phyloP scores from a whole-genome alignment of 1,140 invertebrate species.

The Dendroctonus valens region DNA sequence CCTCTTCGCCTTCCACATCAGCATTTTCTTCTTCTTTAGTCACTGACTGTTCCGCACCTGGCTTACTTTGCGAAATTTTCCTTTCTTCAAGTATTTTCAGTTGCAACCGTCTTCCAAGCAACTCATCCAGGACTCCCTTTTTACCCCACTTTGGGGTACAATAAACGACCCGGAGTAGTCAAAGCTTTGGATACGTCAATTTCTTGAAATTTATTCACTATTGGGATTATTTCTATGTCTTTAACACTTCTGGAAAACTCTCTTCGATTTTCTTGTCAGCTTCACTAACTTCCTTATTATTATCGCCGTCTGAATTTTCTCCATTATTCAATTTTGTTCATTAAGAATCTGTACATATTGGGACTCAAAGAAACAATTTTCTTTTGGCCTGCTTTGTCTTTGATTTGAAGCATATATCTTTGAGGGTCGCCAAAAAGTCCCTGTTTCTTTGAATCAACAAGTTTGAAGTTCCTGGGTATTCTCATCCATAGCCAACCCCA shows the following conservation, averaged over 20 bases:
- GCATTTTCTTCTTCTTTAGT: conserved; percentile 54
- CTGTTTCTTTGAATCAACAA: conserved; percentile 53
- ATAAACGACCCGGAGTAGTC: conserved; percentile 66
- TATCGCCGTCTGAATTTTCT: conserved; percentile 31
- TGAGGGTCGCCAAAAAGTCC: conserved; percentile 67
- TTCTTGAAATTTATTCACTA: conserved; percentile 67
- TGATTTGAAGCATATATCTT: conserved; percentile 78
- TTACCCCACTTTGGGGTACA: conserved; percentile 89
- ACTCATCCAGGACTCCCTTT: conserved; percentile 78
- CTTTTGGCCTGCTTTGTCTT: conserved; percentile 59
- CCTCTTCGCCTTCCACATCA: conserved; percentile 60
- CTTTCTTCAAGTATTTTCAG: conserved; percentile 75
- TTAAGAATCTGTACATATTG: conserved; percentile 68
- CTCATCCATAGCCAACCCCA: conserved; percentile 96
- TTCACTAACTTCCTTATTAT: conserved; percentile 26
- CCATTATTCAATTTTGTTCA: conserved; percentile 53
- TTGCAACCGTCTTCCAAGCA: conserved; percentile 73
- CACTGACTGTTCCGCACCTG: conserved; percentile 31
- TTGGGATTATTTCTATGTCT: conserved; percentile 64
- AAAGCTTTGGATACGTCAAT: conserved; percentile 84
- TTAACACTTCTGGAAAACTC: conserved; percentile 57
- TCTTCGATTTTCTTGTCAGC: conserved; percentile 34
- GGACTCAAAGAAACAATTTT: conserved; percentile 75
- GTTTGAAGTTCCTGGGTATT: conserved; percentile 54
- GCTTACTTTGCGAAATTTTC: conserved; percentile 48